A percentile compares a stretch with the other conserved stretches of the same genome.
Evolutionary conservation across 1,140 invertebrate genomes (phyloP).

Genomic region (Drosophila pallidifrons): DNA sequence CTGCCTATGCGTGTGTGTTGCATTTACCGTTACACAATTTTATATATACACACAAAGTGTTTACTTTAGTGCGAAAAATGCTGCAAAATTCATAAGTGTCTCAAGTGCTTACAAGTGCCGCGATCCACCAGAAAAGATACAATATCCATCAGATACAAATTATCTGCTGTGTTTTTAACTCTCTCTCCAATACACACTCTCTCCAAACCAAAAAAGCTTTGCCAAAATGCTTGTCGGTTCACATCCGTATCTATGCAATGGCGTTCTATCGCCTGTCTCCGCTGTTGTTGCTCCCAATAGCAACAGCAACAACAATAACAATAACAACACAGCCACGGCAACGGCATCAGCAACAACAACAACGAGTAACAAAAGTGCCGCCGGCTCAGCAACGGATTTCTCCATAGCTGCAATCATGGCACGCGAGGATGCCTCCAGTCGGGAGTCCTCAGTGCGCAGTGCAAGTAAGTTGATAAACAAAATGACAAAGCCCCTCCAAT

Average conservation of each 20-base stretch:
- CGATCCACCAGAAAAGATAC: conserved; percentile 26
- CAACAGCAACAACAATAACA: conserved; percentile 40
- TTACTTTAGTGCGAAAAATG: conserved; percentile 30
- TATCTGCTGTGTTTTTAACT: conserved; percentile 4
- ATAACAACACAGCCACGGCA: conserved; percentile 57
- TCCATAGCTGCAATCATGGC: conserved; percentile 97
- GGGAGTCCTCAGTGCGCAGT: conserved; percentile 85
- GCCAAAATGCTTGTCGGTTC: conserved; percentile 80
- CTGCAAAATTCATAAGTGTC: conserved; percentile 37
- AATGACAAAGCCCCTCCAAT: not conserved
- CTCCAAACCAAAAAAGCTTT: conserved; percentile 27
- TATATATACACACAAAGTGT: conserved; percentile 33
- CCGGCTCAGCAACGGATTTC: conserved; percentile 92
- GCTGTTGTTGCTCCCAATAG: conserved; percentile 50
- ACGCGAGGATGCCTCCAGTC: conserved; percentile 87
- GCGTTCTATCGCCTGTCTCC: conserved; percentile 62
- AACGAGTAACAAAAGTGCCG: conserved; percentile 76
- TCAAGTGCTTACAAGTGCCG: conserved; percentile 40
- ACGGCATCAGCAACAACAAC: conserved; percentile 62
- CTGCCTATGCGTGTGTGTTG: conserved; percentile 22
- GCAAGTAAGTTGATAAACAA: conserved; percentile 74
- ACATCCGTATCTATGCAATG: conserved; percentile 84
- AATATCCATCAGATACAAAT: conserved; percentile 29
- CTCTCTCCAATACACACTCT: not conserved
- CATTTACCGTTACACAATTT: conserved; percentile 22